Base-by-base conservation (phyloP, 2,113 vertebrate genomes). In the Cyanoliseus patagonus region DNA sequence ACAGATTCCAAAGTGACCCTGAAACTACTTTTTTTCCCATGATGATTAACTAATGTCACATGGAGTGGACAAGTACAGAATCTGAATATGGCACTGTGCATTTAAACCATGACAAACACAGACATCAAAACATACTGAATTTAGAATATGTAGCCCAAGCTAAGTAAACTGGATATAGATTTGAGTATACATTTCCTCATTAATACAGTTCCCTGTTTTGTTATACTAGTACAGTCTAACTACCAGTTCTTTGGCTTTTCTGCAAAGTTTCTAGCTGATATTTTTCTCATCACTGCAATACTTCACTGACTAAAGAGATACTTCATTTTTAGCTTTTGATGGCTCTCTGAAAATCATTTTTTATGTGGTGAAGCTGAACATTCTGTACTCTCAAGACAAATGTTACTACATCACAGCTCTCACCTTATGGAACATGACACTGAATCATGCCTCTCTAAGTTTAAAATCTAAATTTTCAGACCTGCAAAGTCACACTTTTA, bases 401-500 rank as follows among this genome's bases (percentile, higher is more conserved):
- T 25, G 10, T 37, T 66, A 69, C 17, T 64, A 33, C 16, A 30
- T 68, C 49, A 62, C 7, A 3, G 37, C 61, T 55, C 31, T 84
- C 53, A 89, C 10, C 35, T 62, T 68, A 53, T 23, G 47, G 87
- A 95, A 90, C 82, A 59, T 35, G 93, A 72, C 75, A 76, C 18
- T 17, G 6, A 94, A 92, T 64, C 70, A 28, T 81, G 68, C 46
- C 81, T 76, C 83, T 84, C 62, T 10, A 76, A 20, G 53, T 95
- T 96, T 83, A 85, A 93, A 91, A 92, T 76, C 51, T 72, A 59
- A 81, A 70, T 86, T 86, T 92, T 75, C 96, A 78, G 69, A 91
- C 86, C 92, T 94, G 79, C 74, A 89, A 83, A 78, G 30, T 59
- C 20, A 17, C 16, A 77, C 13, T 53, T 59, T 61, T 35, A 82